Evolutionary conservation across 2,113 vertebrate species (phyloP).

Genomic region (Uria aalge): DNA sequence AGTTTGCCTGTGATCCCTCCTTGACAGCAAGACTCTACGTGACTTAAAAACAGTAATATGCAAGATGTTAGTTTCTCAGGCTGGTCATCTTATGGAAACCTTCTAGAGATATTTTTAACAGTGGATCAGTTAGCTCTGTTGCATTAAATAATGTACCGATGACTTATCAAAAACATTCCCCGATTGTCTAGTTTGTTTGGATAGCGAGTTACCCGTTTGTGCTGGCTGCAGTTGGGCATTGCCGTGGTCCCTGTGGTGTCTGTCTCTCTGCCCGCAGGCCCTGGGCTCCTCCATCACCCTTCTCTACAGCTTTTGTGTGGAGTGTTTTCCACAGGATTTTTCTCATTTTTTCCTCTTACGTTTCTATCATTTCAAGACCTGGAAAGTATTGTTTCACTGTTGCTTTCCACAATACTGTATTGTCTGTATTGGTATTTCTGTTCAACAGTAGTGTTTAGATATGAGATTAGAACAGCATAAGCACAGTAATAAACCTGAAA

Average conservation of each 20-base stretch:
- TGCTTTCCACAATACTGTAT: not conserved
- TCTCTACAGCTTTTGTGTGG: not conserved
- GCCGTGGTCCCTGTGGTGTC: accelerated
- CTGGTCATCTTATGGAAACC: not conserved
- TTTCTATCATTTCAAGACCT: not conserved
- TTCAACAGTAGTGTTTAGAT: not conserved
- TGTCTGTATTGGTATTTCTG: not conserved
- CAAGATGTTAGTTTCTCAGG: not conserved
- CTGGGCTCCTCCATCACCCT: not conserved
- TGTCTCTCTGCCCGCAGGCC: not conserved
- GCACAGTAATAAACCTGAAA: not conserved
- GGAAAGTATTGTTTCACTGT: not conserved
- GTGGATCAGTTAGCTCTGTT: not conserved
- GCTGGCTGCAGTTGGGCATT: not conserved
- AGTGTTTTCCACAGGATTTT: not conserved
- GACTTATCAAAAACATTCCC: not conserved
- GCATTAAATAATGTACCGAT: not conserved
- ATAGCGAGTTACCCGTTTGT: accelerated
- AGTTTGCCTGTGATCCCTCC: not conserved
- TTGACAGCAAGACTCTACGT: accelerated
- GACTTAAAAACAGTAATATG: not conserved
- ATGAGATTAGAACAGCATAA: not conserved
- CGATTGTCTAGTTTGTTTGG: not conserved
- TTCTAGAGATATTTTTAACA: not conserved
- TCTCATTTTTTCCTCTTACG: not conserved